Base-by-base conservation (phyloP, 2,888 invertebrate species). In the Pyrocoelia pectoralis region DNA sequence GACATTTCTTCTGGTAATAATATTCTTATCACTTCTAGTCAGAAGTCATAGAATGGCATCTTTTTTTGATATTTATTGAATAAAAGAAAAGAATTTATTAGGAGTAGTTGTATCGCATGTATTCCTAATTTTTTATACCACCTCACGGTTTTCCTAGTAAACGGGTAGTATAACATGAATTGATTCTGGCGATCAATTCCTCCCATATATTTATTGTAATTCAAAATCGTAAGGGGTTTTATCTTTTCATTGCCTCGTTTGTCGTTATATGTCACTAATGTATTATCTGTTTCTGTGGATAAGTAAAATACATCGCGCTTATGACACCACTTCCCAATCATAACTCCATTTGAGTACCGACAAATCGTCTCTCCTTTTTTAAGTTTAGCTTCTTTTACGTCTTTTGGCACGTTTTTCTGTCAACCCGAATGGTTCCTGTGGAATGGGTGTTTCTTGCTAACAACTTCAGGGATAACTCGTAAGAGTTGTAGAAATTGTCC, bases 391-490 rank as follows among this genome's bases (percentile, higher is more conserved):
- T 61, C 5, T 48, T 15, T 13, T 53, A 52, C 56, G 54, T 19
- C 48, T 60, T 40, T 38, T n/a, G 72, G 69, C 13, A 62, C 62
- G 12, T 51, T 53, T 65, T 66, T 63, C 15, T 65, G 61, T 40
- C n/a, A n/a, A n/a, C 48, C 24, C 28, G 9, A 1, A 19, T 70
- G 1, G 70, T 72, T 8, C 71, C 71, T 1, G 68, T 70, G 29
- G 57, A 67, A 49, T 70, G 67, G 1, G 68, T 72, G 48, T 68
- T 60, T 10, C 63, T 60, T 18, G 65, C 52, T 28, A 65, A 41
- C 18, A 71, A 56, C 3, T 46, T n/a, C 1, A 2, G n/a, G 1
- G 29, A 19, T 12, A 55, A 17, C 3, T 24, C 29, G 12, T 12
- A 43, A 0, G 28, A 28, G 15, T 46, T 55, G 18, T 55, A 55